phyloP scores from a whole-genome alignment of 1,140 invertebrate species.

The Frieseomelitta varia region DNA sequence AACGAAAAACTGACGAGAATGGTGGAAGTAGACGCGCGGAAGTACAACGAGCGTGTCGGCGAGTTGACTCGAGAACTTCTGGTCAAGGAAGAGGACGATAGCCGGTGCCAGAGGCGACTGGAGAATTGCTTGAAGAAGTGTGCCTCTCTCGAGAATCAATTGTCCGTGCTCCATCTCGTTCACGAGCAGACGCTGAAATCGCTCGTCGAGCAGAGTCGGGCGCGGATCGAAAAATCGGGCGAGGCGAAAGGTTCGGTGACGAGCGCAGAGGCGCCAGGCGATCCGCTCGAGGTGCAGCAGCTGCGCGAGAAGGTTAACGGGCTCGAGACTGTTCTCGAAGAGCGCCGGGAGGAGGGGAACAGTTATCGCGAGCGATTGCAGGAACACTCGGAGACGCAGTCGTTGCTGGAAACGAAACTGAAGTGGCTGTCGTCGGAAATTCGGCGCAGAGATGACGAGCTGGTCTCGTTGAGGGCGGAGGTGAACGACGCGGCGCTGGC shows the following conservation, averaged over 20 bases:
- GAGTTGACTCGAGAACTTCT: neutral
- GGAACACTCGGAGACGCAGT: slow-evolving; percentile 58
- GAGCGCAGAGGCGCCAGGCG: slow-evolving; percentile 39
- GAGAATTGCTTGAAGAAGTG: slow-evolving; percentile 52
- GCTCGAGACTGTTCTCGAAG: slow-evolving; percentile 59
- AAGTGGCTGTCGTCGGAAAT: slow-evolving; percentile 59
- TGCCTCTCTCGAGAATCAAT: slow-evolving; percentile 56
- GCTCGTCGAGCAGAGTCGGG: slow-evolving; percentile 53
- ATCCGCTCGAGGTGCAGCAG: slow-evolving; percentile 45
- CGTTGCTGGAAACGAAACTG: slow-evolving; percentile 64
- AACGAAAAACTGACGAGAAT: neutral
- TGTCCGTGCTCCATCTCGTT: slow-evolving; percentile 42
- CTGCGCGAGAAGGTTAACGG: slow-evolving; percentile 64
- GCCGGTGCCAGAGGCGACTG: neutral
- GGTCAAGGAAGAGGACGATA: neutral
- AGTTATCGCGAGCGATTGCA: slow-evolving; percentile 52
- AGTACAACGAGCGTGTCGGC: neutral
- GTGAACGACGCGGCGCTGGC: slow-evolving; percentile 46
- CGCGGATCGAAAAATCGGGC: slow-evolving; percentile 67
- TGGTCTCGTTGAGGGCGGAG: slow-evolving; percentile 61
- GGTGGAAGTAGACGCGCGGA: neutral
- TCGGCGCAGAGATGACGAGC: slow-evolving; percentile 64
- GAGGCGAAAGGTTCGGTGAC: slow-evolving; percentile 23
- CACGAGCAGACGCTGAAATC: slow-evolving; percentile 60
- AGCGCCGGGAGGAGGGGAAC: slow-evolving; percentile 57